Evolutionary conservation across 2,113 vertebrate species (phyloP).

Genomic region (Dipodomys stephensi): DNA sequence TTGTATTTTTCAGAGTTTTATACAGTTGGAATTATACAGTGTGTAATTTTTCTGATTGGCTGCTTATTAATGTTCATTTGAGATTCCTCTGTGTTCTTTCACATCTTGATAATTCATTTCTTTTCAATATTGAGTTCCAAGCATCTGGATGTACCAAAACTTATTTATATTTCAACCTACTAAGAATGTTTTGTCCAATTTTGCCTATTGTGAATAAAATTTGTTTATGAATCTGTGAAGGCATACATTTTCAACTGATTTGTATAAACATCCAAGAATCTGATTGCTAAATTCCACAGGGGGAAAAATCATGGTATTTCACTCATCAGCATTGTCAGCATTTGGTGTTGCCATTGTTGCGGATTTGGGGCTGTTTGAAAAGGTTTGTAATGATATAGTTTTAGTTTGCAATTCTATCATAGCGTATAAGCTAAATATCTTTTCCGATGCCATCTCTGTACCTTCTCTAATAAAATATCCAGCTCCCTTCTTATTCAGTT

Average conservation of each 20-base stretch:
- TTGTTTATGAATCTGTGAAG: not conserved
- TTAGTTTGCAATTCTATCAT: not conserved
- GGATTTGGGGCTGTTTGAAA: not conserved
- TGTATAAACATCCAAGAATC: not conserved
- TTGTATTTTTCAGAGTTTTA: not conserved
- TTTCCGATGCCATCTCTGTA: not conserved
- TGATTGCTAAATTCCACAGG: not conserved
- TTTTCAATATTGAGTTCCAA: not conserved
- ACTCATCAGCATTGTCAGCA: not conserved
- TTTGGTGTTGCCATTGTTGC: not conserved
- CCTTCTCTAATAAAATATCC: not conserved
- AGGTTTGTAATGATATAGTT: not conserved
- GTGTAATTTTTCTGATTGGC: not conserved
- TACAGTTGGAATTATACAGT: not conserved
- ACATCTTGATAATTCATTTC: not conserved
- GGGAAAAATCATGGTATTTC: not conserved
- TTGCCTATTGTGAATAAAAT: constrained; percentile 16
- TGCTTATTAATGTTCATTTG: not conserved
- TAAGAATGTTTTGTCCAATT: not conserved
- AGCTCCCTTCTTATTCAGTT: not conserved
- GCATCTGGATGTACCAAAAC: not conserved
- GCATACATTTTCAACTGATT: not conserved
- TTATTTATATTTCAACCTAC: not conserved
- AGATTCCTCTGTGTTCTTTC: not conserved
- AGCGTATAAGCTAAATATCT: not conserved